Base-by-base conservation (phyloP, 2,113 vertebrate genomes). In the Empidonax alnorum region DNA sequence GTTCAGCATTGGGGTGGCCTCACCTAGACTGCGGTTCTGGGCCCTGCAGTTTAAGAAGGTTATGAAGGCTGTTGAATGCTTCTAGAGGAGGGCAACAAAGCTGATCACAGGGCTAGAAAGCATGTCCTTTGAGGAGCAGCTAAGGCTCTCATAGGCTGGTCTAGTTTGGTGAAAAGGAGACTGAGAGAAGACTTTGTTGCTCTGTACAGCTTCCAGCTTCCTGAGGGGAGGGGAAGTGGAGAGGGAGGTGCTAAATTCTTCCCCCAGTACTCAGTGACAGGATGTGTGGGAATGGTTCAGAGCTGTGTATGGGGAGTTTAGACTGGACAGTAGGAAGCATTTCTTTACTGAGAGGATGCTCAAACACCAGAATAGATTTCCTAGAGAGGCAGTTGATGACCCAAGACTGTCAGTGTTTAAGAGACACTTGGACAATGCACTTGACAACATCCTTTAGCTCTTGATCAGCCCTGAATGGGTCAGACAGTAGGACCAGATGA, bases 231-330 rank as follows among this genome's bases (percentile, higher is more conserved):
- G 18, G 5, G 55, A 83, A 31, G 22, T 27, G n/a, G 14, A 76
- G 47, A 53, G 14, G 12, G 17, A 62, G 25, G 14, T 27, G 47
- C 39, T 53, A 21, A 35, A 18, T 35, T 55, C 30, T 30, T 61
- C 30, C 68, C 39, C 17, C n/a, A 17, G 33, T 31, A 47, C 55
- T 53, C 39, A 35, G 44, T 33, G 33, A 37, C 1, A 33, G 39
- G 17, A 22, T 14, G 20, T 1, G 14, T 22, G 24, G 30, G n/a
- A 62, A 41, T 6, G 17, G 17, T 5, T 52, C 77, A 59, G 27
- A 52, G 23, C 5, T 25, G 16, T 0, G 0, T 14, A 8, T 8
- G 9, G 30, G 30, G 53, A 62, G 24, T 62, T 46, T 25, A 31
- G 30, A 68, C 16, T 39, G 39, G 28, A 61, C 24, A 18, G 20